A percentile compares a stretch with the other conserved stretches of the same genome.
These are phyloP conservation scores for Tetragonula clypearis DNA, from an alignment of 1,140 invertebrate genomes.

Conservation along the genomic window DNA sequence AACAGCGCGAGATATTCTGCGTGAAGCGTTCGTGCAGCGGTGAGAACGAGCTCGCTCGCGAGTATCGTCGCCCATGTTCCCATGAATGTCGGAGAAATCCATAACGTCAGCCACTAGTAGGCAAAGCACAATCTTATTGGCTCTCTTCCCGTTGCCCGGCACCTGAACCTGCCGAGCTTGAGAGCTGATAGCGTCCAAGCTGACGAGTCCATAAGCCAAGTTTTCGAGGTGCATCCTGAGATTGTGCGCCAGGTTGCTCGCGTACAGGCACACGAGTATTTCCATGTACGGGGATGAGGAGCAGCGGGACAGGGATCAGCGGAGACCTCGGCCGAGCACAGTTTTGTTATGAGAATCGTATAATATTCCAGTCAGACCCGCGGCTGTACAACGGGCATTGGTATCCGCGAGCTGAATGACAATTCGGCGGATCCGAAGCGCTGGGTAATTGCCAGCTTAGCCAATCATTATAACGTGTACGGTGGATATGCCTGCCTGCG, in stretches of 20 bases:
- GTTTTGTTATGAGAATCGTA: slow-evolving; percentile 79
- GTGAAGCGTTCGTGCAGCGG: slow-evolving; percentile 50
- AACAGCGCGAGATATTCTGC: slow-evolving; percentile 24
- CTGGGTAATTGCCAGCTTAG: slow-evolving; percentile 81
- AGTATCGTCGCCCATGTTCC: slow-evolving; percentile 66
- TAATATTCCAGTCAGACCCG: slow-evolving; percentile 79
- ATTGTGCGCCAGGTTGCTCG: background rate
- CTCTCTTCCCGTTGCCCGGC: slow-evolving; percentile 63
- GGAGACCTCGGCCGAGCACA: slow-evolving; percentile 51
- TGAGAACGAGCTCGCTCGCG: slow-evolving; percentile 65
- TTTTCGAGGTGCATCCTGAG: slow-evolving; percentile 47
- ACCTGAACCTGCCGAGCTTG: background rate
- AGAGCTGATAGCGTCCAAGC: slow-evolving; percentile 20
- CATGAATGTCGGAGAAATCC: slow-evolving; percentile 76
- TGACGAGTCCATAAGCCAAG: slow-evolving; percentile 48
- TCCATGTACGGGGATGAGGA: slow-evolving; percentile 57
- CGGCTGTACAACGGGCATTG: slow-evolving; percentile 79
- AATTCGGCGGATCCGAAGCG: slow-evolving; percentile 73
- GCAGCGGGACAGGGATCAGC: slow-evolving; percentile 54
- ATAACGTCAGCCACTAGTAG: slow-evolving; percentile 75
- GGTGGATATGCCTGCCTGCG: slow-evolving; percentile 59
- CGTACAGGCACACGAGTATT: slow-evolving; percentile 21
- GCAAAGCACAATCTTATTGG: slow-evolving; percentile 75
- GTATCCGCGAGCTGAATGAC: slow-evolving; percentile 76
- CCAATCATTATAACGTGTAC: slow-evolving; percentile 75